Percentiles rank a stretch among this genome's conserved stretches.
phyloP scores from a whole-genome alignment of 2,888 invertebrate genomes.

The Melikaiella ostensackeni region DNA sequence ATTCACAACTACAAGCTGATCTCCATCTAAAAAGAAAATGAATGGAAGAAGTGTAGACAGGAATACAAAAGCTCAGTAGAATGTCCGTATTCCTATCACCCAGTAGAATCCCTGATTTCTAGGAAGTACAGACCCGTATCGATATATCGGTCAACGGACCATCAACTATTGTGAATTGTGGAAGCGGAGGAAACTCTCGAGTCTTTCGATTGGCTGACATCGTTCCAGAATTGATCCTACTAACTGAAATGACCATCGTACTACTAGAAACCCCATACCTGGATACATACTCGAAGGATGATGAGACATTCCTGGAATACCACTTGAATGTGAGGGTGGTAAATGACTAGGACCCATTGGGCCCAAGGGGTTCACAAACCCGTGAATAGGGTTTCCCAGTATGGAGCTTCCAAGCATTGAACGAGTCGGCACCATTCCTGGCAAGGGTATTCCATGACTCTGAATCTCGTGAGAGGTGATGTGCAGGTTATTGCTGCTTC shows the following conservation, averaged over 20 bases:
- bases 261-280: conserved; percentile 59
- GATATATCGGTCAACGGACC: conserved; percentile 26
- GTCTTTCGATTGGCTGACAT: conserved; percentile 26
- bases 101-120: conserved; percentile 22
- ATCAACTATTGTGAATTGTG: conserved; percentile 29
- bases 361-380: conserved; percentile 74
- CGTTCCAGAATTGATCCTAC: conserved; percentile 16
- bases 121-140: conserved; percentile 11
- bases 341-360: conserved; percentile 66
- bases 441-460: conserved; percentile 72
- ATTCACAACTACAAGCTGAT: neutral
- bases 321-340: conserved; percentile 57
- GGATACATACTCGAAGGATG: conserved; percentile 65
- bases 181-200: conserved; percentile 27
- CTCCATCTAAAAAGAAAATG: neutral
- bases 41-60: neutral
- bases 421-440: conserved; percentile 68
- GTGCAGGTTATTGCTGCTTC: conserved; percentile 44
- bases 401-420: conserved; percentile 57
- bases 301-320: conserved; percentile 65
- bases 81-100: conserved; percentile 4
- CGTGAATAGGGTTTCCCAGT: conserved; percentile 69
- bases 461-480: conserved; percentile 64
- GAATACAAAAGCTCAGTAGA: conserved; percentile 16
- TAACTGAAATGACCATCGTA: neutral